These are phyloP conservation scores for Chelonia mydas DNA, from an alignment of 2,797 vertebrate species.

Conservation along the genomic window DNA sequence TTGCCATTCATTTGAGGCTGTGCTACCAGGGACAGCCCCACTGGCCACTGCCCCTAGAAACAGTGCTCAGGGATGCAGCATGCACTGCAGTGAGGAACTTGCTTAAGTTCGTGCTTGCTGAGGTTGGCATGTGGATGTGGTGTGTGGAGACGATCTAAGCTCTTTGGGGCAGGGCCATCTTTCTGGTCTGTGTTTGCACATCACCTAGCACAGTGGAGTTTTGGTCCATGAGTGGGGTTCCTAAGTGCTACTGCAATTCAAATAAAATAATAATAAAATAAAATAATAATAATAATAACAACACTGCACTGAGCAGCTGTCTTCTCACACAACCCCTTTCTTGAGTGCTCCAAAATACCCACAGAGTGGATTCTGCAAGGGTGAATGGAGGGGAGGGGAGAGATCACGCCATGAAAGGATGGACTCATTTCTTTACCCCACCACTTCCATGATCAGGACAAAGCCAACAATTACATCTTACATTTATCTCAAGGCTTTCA, in stretches of 20 bases:
- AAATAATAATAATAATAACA: background rate
- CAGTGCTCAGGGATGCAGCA: background rate
- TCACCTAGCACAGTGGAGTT: background rate
- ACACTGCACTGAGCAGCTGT: background rate
- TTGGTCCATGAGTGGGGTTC: background rate
- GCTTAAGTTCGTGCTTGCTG: background rate
- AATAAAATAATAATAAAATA: background rate
- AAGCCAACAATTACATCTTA: background rate
- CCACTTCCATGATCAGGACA: background rate
- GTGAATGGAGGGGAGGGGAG: background rate
- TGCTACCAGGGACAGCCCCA: background rate
- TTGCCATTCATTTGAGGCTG: background rate
- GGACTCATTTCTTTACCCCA: background rate
- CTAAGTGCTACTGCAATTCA: background rate
- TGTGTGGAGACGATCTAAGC: background rate
- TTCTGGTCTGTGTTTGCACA: background rate
- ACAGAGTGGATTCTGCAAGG: background rate
- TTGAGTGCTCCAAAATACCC: background rate
- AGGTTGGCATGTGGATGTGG: background rate
- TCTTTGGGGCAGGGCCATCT: background rate
- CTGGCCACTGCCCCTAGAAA: background rate
- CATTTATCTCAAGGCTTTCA: background rate
- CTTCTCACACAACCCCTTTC: background rate
- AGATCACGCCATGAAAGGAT: background rate
- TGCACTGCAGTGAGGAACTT: background rate